These are phyloP conservation scores for Halichondria panicea DNA, from an alignment of 37 sponge, comb jelly and placozoan species.

Conservation along the genomic window DNA sequence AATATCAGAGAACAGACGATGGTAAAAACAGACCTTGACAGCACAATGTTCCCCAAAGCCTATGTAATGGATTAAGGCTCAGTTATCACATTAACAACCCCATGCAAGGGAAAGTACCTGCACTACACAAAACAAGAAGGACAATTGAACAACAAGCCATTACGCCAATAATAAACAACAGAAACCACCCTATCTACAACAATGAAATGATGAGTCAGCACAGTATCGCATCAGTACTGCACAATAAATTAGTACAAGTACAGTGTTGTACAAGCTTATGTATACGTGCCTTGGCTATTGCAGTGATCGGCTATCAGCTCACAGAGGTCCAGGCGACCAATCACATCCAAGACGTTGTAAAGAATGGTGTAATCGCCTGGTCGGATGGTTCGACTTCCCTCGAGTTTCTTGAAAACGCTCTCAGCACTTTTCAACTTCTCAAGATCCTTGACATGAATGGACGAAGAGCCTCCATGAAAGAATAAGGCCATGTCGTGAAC, in stretches of 20 bases:
- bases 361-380: neutral
- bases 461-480: conserved; percentile 13
- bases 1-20: too few relatives aligned
- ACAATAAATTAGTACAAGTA: neutral
- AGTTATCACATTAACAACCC: too few relatives aligned
- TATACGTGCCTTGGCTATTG: neutral
- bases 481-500: conserved; percentile 16
- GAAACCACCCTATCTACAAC: too few relatives aligned
- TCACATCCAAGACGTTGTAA: neutral
- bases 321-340: conserved; percentile 34
- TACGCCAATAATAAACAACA: too few relatives aligned
- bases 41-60: too few relatives aligned
- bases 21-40: too few relatives aligned
- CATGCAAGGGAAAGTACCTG: too few relatives aligned
- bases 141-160: too few relatives aligned
- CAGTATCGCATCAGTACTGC: neutral
- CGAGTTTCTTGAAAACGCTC: conserved; percentile 17
- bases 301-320: conserved; percentile 5
- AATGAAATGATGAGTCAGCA: neutral
- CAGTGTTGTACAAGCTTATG: neutral
- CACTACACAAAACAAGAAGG: too few relatives aligned
- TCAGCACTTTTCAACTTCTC: conserved; percentile 4
- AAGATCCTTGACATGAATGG: conserved; percentile 13
- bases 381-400: neutral
- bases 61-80: too few relatives aligned